Conservation (phyloP, 2,888 invertebrate genomes). For the Phytoseiulus persimilis region DNA sequence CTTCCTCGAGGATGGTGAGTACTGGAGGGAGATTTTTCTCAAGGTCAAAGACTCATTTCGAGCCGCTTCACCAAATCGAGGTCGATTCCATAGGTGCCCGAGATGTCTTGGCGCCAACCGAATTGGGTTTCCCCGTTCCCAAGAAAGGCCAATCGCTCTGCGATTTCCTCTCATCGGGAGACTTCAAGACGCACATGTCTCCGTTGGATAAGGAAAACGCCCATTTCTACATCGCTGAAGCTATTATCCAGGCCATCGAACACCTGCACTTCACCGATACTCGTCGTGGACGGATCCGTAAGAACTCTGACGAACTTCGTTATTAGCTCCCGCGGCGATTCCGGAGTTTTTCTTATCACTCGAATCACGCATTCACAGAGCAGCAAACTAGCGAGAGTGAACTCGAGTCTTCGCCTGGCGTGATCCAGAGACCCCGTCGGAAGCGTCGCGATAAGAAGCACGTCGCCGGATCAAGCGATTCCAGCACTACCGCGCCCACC, state of each 20-base stretch:
- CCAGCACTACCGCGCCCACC: not conserved
- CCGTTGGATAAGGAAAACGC: slow-evolving; percentile 75
- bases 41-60: too few species aligned
- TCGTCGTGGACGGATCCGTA: slow-evolving; percentile 44
- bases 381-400: not conserved
- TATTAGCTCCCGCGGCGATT: too few species aligned
- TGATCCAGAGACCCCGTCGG: not conserved
- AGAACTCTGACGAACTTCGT: not conserved
- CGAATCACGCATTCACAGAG: not conserved
- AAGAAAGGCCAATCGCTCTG: slow-evolving; percentile 63
- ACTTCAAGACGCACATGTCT: slow-evolving; percentile 63
- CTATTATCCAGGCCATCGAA: slow-evolving; percentile 71
- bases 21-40: not conserved
- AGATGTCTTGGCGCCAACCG: slow-evolving; percentile 57
- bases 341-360: not conserved
- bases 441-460: not conserved
- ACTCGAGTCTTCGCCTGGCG: not conserved
- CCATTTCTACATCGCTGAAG: slow-evolving; percentile 74
- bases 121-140: slow-evolving; percentile 59
- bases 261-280: slow-evolving; percentile 50
- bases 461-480: too few species aligned
- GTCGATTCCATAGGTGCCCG: not conserved
- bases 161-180: slow-evolving; percentile 64
- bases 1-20: slow-evolving; percentile 34
- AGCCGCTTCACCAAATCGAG: too few species aligned